Conservation (phyloP, 2,797 vertebrate genomes). For the Ispidina picta region DNA sequence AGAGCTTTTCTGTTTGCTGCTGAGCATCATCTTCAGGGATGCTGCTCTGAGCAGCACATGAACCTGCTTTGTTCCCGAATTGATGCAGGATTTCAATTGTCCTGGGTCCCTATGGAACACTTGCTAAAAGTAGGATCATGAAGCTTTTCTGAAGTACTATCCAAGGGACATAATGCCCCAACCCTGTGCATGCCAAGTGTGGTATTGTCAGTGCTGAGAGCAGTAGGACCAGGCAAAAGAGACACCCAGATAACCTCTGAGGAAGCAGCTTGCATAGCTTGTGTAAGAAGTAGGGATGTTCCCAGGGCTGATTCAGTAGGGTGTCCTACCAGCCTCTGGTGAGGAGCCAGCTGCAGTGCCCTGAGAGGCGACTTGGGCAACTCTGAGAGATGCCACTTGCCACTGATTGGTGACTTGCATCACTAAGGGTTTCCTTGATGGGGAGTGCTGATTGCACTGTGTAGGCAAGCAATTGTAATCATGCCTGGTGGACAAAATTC, state of each 20-base stretch:
- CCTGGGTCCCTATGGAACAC: neutral
- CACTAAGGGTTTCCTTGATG: neutral
- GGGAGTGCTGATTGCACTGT: neutral
- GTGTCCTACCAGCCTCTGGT: neutral
- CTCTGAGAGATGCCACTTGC: neutral
- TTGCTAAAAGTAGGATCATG: neutral
- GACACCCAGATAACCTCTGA: neutral
- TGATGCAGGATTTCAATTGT: neutral
- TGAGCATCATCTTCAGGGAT: neutral
- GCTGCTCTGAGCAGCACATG: neutral
- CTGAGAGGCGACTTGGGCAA: neutral
- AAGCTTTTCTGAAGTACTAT: neutral
- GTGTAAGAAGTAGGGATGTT: neutral
- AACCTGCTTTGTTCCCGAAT: neutral
- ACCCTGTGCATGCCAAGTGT: neutral
- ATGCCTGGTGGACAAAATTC: neutral
- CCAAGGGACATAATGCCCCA: neutral
- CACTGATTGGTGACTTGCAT: neutral
- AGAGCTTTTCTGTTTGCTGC: neutral
- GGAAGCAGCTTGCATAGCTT: neutral
- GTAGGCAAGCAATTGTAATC: neutral
- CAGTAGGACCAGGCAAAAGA: neutral
- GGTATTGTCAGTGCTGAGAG: neutral
- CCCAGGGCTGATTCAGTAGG: neutral
- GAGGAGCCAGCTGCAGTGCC: neutral